These are phyloP conservation scores for Enteromius afrohamiltoni DNA, from an alignment of 2,797 vertebrate genomes.

Conservation along the genomic window DNA sequence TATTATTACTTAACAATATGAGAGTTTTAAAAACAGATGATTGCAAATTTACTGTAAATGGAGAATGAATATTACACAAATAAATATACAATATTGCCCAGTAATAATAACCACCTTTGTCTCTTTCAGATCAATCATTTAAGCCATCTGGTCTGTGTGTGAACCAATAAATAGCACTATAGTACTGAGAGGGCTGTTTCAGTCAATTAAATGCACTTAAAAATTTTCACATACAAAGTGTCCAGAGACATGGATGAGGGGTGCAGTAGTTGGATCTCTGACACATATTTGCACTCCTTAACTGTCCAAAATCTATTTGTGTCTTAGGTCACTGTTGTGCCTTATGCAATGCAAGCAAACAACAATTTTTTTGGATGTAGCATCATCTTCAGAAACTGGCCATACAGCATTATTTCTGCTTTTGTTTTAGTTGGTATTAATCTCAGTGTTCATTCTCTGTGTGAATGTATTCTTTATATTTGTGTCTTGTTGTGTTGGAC, in stretches of 20 bases:
- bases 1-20: not conserved
- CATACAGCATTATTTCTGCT: not conserved
- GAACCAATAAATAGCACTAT: not conserved
- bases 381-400: not conserved
- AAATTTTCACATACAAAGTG: conserved; percentile 3
- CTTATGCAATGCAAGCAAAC: conserved; percentile 23
- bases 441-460: conserved; percentile 6
- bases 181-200: not conserved
- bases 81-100: not conserved
- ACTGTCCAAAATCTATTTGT: conserved; percentile 12
- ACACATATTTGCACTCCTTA: not conserved
- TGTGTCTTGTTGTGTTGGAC: conserved; percentile 69
- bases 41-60: not conserved
- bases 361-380: conserved; percentile 12
- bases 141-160: too few relatives aligned
- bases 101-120: not conserved
- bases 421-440: conserved; percentile 14
- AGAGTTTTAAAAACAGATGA: not conserved
- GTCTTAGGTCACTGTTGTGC: conserved; percentile 11
- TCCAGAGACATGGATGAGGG: not conserved
- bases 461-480: conserved; percentile 42
- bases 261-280: not conserved
- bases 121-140: not conserved
- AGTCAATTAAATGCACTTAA: not conserved
- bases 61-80: not conserved